Conservation (phyloP, 1,140 invertebrate species). For the Epicauta chinensis region DNA sequence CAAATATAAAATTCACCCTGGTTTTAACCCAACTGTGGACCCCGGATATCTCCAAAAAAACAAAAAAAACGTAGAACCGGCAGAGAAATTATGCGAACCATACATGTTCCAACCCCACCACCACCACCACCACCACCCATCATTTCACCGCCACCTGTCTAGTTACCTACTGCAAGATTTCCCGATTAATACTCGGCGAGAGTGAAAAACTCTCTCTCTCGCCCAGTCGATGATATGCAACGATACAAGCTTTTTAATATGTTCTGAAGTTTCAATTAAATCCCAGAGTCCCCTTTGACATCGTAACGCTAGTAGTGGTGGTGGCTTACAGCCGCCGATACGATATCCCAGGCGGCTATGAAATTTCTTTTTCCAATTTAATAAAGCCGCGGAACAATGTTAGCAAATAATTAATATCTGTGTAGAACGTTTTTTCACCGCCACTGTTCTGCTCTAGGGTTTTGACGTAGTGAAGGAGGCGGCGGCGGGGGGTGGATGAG, state of each 20-base stretch:
- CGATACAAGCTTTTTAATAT: slow-evolving; percentile 25
- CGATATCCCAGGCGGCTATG: slow-evolving; percentile 21
- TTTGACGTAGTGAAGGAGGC: too few species aligned
- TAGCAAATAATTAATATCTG: slow-evolving; percentile 31
- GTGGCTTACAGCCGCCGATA: slow-evolving; percentile 20
- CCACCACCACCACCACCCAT: too few species aligned
- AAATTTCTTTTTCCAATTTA: slow-evolving; percentile 32
- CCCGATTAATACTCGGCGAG: too few species aligned
- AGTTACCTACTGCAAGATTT: too few species aligned
- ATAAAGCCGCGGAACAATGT: slow-evolving; percentile 31
- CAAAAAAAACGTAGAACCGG: too few species aligned
- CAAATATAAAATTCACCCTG: slow-evolving; percentile 37
- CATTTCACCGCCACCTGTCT: too few species aligned
- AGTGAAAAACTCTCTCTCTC: too few species aligned
- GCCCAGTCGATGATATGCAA: not conserved
- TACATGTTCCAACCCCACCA: too few species aligned
- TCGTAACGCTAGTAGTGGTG: not conserved
- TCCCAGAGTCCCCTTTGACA: slow-evolving; percentile 25
- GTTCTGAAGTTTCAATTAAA: slow-evolving; percentile 31
- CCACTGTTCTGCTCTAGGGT: too few species aligned
- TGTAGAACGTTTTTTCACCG: not conserved
- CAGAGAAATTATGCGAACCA: too few species aligned
- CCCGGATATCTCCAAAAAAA: not conserved
- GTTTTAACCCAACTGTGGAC: not conserved
- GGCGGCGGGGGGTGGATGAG: too few species aligned